Base-by-base conservation (phyloP, 2,797 vertebrate genomes). In the Graptemys geographica region DNA sequence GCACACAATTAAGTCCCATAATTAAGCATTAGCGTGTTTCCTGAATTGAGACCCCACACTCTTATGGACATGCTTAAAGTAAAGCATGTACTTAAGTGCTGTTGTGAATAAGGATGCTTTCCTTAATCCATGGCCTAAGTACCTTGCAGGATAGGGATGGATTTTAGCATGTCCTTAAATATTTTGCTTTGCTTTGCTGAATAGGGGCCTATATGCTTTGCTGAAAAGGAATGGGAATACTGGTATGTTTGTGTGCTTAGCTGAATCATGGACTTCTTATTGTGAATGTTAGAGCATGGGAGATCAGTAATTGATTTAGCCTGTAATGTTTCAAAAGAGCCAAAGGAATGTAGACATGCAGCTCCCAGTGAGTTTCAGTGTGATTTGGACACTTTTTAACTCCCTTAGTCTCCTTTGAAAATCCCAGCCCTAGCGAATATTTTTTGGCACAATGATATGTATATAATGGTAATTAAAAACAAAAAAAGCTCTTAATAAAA, bases 261-360 rank as follows among this genome's bases (percentile, higher is more conserved):
- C 56, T 84, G 0, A 0, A 21, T 41, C 41, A 3, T 15, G 31
- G 74, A n/a, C n/a, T 80, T 19, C 52, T 49, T 78, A n/a, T 41
- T 81, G 83, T 33, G 56, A 53, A 27, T 18, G 4, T 21, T n/a
- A 37, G 86, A 55, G 9, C 65, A 72, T 37, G n/a, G 37, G 31
- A 65, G n/a, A 81, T 89, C 21, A 2, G 0, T 12, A 72, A 27
- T 12, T 81, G 83, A 52, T 55, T 79, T 78, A 49, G 27, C 62
- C 78, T 27, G 37, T 16, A 25, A 65, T 49, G 62, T 41, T 69
- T 55, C 41, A 74, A 80, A 57, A 69, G 49, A 7, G 37, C 19
- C 4, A 49, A 2, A 52, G 44, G 31, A 41, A 37, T 57, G 9
- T 1, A 8, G 56, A 53, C 37, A 47, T 57, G 53, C 52, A 33